Evolutionary conservation across 2,888 invertebrate species (phyloP).

Genomic region (Drosophila kambysellisi): DNA sequence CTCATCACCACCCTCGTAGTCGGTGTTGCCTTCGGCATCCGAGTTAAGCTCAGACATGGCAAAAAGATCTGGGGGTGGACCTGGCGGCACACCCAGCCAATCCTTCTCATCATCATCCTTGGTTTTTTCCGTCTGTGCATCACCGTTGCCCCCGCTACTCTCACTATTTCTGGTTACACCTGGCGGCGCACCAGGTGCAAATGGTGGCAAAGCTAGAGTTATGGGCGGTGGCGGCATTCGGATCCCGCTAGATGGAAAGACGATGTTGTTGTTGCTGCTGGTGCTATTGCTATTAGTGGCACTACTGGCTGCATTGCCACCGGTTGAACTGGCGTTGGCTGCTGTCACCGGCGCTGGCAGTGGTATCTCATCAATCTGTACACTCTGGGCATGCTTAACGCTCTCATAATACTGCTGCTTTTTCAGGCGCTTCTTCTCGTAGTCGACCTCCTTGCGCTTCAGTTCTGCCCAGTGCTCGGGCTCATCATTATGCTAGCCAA

Average conservation of each 20-base stretch:
- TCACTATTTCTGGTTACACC: constrained; percentile 92
- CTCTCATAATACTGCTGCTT: constrained; percentile 97
- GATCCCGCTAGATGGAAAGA: constrained; percentile 65
- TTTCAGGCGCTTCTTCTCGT: constrained; percentile 94
- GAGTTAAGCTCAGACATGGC: constrained; percentile 88
- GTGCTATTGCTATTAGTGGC: not conserved
- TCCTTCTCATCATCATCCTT: constrained; percentile 86
- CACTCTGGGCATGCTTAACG: constrained; percentile 97
- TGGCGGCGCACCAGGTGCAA: constrained; percentile 88
- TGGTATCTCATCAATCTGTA: constrained; percentile 98
- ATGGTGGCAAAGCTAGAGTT: constrained; percentile 82
- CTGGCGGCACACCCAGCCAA: constrained; percentile 95
- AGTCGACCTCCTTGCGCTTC: constrained; percentile 95
- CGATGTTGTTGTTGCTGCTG: constrained; percentile 27
- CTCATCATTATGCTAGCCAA: constrained; percentile 94
- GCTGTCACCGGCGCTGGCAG: constrained; percentile 90
- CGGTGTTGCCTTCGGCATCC: constrained; percentile 81
- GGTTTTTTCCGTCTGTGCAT: constrained; percentile 64
- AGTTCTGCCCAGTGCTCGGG: constrained; percentile 96
- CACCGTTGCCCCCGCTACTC: not conserved
- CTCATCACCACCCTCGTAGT: constrained; percentile 81
- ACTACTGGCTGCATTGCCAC: constrained; percentile 32
- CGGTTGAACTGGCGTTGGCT: constrained; percentile 77
- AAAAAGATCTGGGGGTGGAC: constrained; percentile 91
- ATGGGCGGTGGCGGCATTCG: constrained; percentile 83